Evolutionary conservation across 2,888 invertebrate genomes (phyloP).

Genomic region (Resseliella maxima): DNA sequence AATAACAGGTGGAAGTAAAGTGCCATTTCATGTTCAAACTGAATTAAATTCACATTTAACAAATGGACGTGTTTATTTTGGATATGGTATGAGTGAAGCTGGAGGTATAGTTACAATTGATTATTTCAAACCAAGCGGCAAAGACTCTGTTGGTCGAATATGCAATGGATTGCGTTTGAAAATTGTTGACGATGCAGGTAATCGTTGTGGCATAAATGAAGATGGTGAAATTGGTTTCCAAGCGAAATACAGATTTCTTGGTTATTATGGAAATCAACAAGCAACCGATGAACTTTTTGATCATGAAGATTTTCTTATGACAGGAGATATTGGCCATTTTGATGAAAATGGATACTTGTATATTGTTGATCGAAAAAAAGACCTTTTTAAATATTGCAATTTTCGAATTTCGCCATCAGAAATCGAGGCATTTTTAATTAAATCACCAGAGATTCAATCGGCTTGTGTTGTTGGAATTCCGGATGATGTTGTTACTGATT

Average conservation of each 20-base stretch:
- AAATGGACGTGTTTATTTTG: no score
- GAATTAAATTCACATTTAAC: no score
- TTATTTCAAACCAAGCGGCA: neutral
- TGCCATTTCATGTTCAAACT: no score
- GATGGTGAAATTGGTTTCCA: slow-evolving; percentile 63
- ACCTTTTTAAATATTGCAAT: slow-evolving; percentile 56
- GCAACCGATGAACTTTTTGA: slow-evolving; percentile 57
- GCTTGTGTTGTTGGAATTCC: slow-evolving; percentile 64
- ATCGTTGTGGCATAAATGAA: slow-evolving; percentile 62
- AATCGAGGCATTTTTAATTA: slow-evolving; percentile 56
- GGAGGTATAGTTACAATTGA: neutral
- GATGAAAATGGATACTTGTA: slow-evolving; percentile 57
- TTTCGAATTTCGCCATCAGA: slow-evolving; percentile 57
- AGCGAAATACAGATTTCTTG: slow-evolving; percentile 62
- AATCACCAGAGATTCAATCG: slow-evolving; percentile 62
- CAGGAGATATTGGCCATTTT: slow-evolving; percentile 58
- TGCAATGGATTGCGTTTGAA: slow-evolving; percentile 62
- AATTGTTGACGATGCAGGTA: slow-evolving; percentile 62
- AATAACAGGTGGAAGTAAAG: no score
- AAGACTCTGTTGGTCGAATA: slow-evolving; percentile 63
- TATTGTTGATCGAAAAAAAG: slow-evolving; percentile 57
- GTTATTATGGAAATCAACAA: slow-evolving; percentile 63
- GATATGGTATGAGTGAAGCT: no score
- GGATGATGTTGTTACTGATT: slow-evolving; percentile 62
- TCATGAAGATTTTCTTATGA: slow-evolving; percentile 57